These are phyloP conservation scores for Cryptotis parvus DNA, from an alignment of 2,113 vertebrate genomes.

Conservation along the genomic window DNA sequence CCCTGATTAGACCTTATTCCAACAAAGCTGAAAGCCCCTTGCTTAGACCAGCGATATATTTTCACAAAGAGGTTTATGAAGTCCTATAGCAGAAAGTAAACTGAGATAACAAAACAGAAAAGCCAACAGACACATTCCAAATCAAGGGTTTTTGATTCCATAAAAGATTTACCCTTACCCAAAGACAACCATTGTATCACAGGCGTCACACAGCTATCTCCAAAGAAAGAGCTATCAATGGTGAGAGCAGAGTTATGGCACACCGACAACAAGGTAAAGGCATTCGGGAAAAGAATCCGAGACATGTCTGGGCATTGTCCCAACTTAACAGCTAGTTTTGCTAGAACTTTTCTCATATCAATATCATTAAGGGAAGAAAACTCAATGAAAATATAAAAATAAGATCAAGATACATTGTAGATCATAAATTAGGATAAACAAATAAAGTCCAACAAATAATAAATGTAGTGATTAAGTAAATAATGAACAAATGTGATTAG, in stretches of 20 bases:
- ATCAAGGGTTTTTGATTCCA: neutral
- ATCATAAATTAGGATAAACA: neutral
- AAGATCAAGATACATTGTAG: neutral
- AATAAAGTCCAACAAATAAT: neutral
- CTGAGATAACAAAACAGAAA: conserved; percentile 44
- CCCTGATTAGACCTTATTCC: neutral
- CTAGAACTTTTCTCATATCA: neutral
- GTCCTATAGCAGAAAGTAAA: neutral
- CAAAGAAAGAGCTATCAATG: neutral
- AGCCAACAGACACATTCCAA: neutral
- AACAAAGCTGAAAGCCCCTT: neutral
- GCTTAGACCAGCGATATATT: neutral
- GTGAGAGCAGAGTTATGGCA: neutral
- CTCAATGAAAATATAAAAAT: neutral
- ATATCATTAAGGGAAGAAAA: conserved; percentile 2
- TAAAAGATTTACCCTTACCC: neutral
- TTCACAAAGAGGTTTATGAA: neutral
- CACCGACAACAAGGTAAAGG: neutral
- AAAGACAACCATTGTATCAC: neutral
- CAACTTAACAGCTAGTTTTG: conserved; percentile 27
- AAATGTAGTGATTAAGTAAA: neutral
- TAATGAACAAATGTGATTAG: neutral
- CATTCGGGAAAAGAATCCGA: conserved; percentile 43
- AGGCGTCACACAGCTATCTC: neutral
- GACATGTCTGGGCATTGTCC: neutral